Base-by-base conservation (phyloP, 2,888 invertebrate species). In the Cheilosia urbana region DNA sequence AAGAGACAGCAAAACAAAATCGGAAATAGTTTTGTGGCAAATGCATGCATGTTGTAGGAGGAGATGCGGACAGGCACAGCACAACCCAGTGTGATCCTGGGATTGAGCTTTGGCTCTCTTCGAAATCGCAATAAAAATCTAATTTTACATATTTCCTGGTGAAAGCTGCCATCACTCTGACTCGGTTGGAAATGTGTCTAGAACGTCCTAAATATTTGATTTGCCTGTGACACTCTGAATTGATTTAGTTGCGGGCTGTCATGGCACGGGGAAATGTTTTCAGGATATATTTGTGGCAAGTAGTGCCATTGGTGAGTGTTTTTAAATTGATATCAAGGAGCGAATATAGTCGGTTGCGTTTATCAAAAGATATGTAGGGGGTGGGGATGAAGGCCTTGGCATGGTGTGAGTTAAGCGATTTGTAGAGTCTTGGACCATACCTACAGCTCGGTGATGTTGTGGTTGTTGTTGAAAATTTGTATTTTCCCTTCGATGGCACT, bases 81-180 rank as follows among this genome's bases (percentile, higher is more conserved):
- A 53, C n/a, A 53, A 34, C 42, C 15, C 37, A 62, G 57, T 79
- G 9, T 49, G 47, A 45, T 47, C 15, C 51, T n/a, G 15, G 17
- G 17, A 6, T 24, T 47, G 42, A 60, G 45, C 78, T n/a, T 53
- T 47, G 55, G 69, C 66, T 71, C 77, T 66, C 11, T 47, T 66
- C 15, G 47, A 76, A 71, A 79, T 76, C 79, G 84, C 69, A 84
- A 80, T 84, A 79, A 84, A 84, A 84, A 84, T 84, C 84, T 80
- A 84, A 80, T 84, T 79, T 79, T 84, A 80, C 79, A 80, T 84
- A 80, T 84, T 84, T 84, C 71, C 79, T 76, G 69, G 24, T 57
- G 73, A 40, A 60, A 49, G 40, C 27, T 47, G 58, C n/a, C 40
- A 42, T 63, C 51, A 65, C 19, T 27, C 45, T 34, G 7, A 34